phyloP scores from a whole-genome alignment of 2,888 invertebrate species.

The Macrophya annulata region DNA sequence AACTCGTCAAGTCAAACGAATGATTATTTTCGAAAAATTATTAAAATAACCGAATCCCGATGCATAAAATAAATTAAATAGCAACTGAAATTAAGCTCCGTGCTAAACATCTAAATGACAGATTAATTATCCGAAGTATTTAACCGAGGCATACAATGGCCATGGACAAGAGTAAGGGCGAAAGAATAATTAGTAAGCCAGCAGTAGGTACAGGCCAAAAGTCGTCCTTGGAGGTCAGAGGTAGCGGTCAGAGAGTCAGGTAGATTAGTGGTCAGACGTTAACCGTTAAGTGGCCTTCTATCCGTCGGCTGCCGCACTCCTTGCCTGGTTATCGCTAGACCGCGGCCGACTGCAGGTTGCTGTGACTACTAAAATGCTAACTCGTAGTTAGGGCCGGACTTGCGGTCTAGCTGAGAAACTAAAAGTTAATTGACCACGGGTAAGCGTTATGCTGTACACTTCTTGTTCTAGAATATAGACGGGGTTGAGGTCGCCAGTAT shows the following conservation, averaged over 20 bases:
- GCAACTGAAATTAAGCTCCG: not conserved
- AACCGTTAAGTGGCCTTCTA: slow-evolving; percentile 71
- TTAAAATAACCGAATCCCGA: not conserved
- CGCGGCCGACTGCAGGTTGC: slow-evolving; percentile 34
- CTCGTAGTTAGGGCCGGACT: slow-evolving; percentile 43
- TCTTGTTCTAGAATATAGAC: not conserved
- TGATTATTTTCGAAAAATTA: not conserved
- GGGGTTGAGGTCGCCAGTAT: not conserved
- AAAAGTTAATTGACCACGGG: slow-evolving; percentile 49
- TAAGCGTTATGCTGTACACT: not conserved
- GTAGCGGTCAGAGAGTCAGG: slow-evolving; percentile 72
- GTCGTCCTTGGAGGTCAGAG: slow-evolving; percentile 70
- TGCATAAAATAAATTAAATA: not conserved
- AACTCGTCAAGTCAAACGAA: not conserved
- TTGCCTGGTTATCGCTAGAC: slow-evolving; percentile 32
- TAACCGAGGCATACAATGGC: not conserved
- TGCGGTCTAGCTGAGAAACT: slow-evolving; percentile 37
- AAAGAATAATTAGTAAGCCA: slow-evolving; percentile 74
- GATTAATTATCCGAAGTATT: slow-evolving; percentile 35
- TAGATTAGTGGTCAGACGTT: slow-evolving; percentile 73
- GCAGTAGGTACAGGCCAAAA: slow-evolving; percentile 58
- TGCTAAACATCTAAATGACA: slow-evolving; percentile 1
- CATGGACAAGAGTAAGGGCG: slow-evolving; percentile 63
- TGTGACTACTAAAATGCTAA: slow-evolving; percentile 48
- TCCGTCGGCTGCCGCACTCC: slow-evolving; percentile 44